Percentiles rank a stretch among this genome's conserved stretches.
These are phyloP conservation scores for Drosophila erecta DNA, from an alignment of 1,140 invertebrate genomes.

Conservation along the genomic window DNA sequence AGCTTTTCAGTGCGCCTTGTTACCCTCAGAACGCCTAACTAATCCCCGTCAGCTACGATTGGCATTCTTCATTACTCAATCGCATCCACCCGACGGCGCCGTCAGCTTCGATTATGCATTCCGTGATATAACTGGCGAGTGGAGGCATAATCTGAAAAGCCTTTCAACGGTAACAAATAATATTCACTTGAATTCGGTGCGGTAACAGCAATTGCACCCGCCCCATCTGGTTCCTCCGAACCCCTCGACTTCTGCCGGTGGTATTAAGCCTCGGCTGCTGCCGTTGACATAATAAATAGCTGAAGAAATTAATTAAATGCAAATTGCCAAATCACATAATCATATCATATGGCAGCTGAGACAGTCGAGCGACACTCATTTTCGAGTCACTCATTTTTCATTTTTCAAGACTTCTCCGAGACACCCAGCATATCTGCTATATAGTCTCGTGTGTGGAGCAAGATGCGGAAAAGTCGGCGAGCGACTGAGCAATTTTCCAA, in stretches of 20 bases:
- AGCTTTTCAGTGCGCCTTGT: not conserved
- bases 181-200: slow-evolving; percentile 64
- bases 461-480: slow-evolving; percentile 60
- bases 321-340: slow-evolving; percentile 82
- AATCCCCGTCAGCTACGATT: slow-evolving; percentile 13
- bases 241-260: slow-evolving; percentile 22
- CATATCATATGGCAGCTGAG: slow-evolving; percentile 72
- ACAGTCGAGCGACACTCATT: slow-evolving; percentile 41
- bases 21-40: not conserved
- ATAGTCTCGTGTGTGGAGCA: slow-evolving; percentile 46
- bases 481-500: slow-evolving; percentile 26
- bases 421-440: too few relatives aligned
- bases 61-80: slow-evolving; percentile 39
- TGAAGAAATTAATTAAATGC: slow-evolving; percentile 81
- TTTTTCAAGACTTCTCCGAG: not conserved
- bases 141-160: slow-evolving; percentile 45
- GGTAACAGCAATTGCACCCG: slow-evolving; percentile 57
- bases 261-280: slow-evolving; percentile 36
- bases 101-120: slow-evolving; percentile 47
- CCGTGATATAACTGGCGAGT: slow-evolving; percentile 47
- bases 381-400: too few relatives aligned
- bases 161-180: slow-evolving; percentile 66
- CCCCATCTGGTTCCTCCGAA: slow-evolving; percentile 13
- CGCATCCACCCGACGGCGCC: slow-evolving; percentile 33
- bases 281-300: slow-evolving; percentile 81